Percentiles rank a stretch among this genome's conserved stretches.
Conservation (phyloP, 2,113 vertebrate genomes). For the Ptyas mucosa region DNA sequence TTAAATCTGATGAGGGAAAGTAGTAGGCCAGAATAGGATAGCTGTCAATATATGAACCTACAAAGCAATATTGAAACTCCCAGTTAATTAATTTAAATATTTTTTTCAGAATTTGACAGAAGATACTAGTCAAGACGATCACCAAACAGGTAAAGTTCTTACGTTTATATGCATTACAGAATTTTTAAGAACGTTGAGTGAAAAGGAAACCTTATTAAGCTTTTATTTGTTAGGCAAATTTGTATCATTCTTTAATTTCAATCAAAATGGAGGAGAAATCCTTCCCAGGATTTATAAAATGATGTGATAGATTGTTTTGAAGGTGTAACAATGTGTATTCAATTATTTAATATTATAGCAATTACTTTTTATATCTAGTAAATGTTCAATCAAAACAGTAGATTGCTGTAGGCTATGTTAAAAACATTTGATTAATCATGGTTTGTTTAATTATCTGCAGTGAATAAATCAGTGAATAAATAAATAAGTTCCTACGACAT, state of each 20-base stretch:
- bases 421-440: background rate
- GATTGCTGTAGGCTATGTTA: background rate
- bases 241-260: conserved; percentile 1
- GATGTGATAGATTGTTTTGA: background rate
- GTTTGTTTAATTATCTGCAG: background rate
- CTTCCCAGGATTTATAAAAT: background rate
- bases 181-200: background rate
- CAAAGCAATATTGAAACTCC: conserved; percentile 10
- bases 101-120: conserved; percentile 91
- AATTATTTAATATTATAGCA: background rate
- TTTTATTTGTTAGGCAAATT: background rate
- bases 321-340: background rate
- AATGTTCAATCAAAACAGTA: background rate
- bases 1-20: background rate
- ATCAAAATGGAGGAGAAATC: background rate
- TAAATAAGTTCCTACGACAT: background rate
- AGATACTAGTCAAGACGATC: conserved; percentile 93
- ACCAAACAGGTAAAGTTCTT: conserved; percentile 83
- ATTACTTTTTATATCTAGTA: background rate
- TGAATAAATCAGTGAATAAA: background rate
- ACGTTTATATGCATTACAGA: background rate
- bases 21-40: background rate
- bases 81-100: conserved; percentile 55
- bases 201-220: background rate
- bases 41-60: conserved; percentile 29